A percentile compares a stretch with the other conserved stretches of the same genome.
These are phyloP conservation scores for Theristicus caerulescens DNA, from an alignment of 2,113 vertebrate species.

Conservation along the genomic window DNA sequence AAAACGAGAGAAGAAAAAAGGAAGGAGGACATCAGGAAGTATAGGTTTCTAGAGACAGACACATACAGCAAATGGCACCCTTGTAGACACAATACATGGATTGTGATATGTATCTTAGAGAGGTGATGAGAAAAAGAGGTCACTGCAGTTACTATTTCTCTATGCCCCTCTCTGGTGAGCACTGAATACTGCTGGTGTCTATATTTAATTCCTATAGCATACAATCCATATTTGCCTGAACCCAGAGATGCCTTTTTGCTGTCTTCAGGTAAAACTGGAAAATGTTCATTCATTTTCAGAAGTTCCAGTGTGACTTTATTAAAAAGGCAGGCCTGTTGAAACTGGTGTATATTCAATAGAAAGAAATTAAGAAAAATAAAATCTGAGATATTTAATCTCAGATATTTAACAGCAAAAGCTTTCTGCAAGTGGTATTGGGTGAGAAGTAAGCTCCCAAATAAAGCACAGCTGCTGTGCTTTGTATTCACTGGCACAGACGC, in stretches of 20 bases:
- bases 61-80: background rate
- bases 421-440: background rate
- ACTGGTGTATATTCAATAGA: background rate
- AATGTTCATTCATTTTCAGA: background rate
- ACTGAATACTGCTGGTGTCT: background rate
- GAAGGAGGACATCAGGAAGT: background rate
- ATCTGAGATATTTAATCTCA: background rate
- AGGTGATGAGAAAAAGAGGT: background rate
- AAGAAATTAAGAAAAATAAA: background rate
- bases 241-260: background rate
- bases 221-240: background rate
- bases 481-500: background rate
- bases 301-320: background rate
- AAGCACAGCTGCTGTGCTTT: background rate
- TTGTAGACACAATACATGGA: background rate
- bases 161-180: background rate
- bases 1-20: background rate
- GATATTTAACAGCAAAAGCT: background rate
- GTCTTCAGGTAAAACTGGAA: background rate
- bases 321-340: background rate
- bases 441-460: background rate
- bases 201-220: background rate
- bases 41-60: background rate
- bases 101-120: background rate
- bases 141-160: background rate